Percentiles rank a stretch among this genome's conserved stretches.
Conservation (phyloP, 2,113 vertebrate genomes). For the Sinocyclocheilus anshuiensis region DNA sequence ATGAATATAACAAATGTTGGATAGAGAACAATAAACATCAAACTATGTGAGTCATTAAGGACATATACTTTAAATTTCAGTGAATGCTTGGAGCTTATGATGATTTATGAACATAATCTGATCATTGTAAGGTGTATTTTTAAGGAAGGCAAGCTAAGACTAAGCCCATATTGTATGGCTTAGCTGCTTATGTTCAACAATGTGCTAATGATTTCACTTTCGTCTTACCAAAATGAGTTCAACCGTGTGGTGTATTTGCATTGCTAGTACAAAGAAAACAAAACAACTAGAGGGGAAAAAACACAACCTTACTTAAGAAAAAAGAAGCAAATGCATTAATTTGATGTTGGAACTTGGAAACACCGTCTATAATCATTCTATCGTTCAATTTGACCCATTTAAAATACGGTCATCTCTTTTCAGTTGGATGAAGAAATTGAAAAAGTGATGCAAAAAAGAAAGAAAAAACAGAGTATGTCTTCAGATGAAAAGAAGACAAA, state of each 20-base stretch:
- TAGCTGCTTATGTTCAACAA: constrained; percentile 2
- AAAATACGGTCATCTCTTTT: constrained; percentile 15
- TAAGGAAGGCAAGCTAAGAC: constrained; percentile 26
- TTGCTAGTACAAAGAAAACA: constrained; percentile 8
- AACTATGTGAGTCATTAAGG: constrained; percentile 48
- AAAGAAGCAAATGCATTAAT: not conserved
- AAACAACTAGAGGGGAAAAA: not conserved
- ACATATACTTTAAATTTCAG: constrained; percentile 19
- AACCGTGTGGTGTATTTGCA: not conserved
- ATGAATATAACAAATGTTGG: constrained; percentile 62
- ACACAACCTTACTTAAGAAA: not conserved
- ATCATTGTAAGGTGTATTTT: constrained; percentile 12
- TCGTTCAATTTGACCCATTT: constrained; percentile 30
- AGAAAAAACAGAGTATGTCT: constrained; percentile 22
- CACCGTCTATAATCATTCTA: not conserved
- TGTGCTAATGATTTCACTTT: constrained; percentile 7
- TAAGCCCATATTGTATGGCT: not conserved
- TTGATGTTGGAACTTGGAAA: constrained; percentile 9
- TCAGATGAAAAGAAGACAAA: constrained; percentile 39
- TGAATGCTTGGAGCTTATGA: constrained; percentile 3
- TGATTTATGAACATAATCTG: constrained; percentile 1
- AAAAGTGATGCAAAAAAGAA: constrained; percentile 1
- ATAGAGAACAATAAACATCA: constrained; percentile 64
- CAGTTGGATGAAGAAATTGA: not conserved
- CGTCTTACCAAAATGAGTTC: constrained; percentile 5